Conservation (phyloP, 2,113 vertebrate genomes). For the Chrysochloris asiatica region DNA sequence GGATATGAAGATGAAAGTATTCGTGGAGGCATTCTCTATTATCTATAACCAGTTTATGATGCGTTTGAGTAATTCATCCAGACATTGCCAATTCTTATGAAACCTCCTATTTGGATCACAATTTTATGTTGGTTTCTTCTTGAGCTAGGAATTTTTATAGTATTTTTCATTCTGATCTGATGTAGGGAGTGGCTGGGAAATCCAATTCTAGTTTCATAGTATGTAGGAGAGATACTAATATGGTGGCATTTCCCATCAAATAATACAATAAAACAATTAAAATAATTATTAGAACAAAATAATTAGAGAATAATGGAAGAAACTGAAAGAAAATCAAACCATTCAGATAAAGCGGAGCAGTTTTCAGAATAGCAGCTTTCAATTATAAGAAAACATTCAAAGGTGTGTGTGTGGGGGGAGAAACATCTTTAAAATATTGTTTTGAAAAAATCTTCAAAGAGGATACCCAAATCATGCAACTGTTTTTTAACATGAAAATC, state of each 20-base stretch:
- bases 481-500: conserved; percentile 78
- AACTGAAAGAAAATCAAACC: conserved; percentile 58
- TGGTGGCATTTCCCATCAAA: neutral
- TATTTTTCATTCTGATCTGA: conserved; percentile 14
- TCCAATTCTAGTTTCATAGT: neutral
- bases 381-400: conserved; percentile 65
- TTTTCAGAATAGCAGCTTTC: conserved; percentile 59
- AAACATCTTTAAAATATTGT: conserved; percentile 79
- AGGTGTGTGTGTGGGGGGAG: no score
- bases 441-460: conserved; percentile 80
- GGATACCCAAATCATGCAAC: conserved; percentile 81
- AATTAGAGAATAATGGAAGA: conserved; percentile 53
- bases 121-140: neutral
- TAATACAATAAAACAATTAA: conserved; percentile 1
- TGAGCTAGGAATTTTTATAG: neutral
- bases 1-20: neutral
- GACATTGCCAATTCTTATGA: neutral
- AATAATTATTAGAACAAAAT: neutral
- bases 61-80: neutral
- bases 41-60: neutral
- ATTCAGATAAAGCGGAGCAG: conserved; percentile 56
- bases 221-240: neutral
- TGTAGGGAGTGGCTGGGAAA: neutral
- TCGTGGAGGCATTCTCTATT: neutral
- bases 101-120: neutral